A percentile compares a stretch with the other conserved stretches of the same genome.
Conservation (phyloP, 2,797 vertebrate genomes). For the Melanotaenia parkinsoni region DNA sequence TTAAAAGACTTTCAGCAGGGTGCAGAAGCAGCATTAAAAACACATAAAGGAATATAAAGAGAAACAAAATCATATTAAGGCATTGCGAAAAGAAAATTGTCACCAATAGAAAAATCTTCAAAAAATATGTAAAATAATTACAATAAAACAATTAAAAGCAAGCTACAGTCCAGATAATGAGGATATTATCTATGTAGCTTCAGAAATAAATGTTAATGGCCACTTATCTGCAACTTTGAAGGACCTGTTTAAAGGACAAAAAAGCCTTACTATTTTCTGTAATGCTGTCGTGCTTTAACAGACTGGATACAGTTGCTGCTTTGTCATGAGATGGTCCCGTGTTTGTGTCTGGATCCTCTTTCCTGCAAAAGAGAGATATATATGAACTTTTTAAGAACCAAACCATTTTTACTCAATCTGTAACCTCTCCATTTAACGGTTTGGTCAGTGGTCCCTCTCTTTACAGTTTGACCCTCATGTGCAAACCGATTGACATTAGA, state of each 20-base stretch:
- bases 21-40: too few relatives aligned
- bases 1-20: too few relatives aligned
- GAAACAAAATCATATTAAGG: too few relatives aligned
- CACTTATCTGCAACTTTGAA: neutral
- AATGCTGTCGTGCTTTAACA: neutral
- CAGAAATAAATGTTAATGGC: neutral
- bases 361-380: conserved; percentile 34
- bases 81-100: too few relatives aligned
- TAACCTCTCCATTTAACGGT: neutral
- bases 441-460: neutral
- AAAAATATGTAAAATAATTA: too few relatives aligned
- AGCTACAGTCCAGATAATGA: neutral
- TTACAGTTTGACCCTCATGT: neutral
- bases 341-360: conserved; percentile 10
- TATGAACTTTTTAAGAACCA: neutral
- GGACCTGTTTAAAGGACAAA: neutral
- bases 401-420: neutral
- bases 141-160: too few relatives aligned
- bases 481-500: too few relatives aligned
- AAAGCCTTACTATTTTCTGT: conserved; percentile 46
- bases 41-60: too few relatives aligned
- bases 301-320: neutral
- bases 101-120: too few relatives aligned
- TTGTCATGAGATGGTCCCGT: conserved; percentile 15
- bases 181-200: neutral